These are phyloP conservation scores for Phrynosoma blainvillii DNA, from an alignment of 2,113 vertebrate species.

Conservation along the genomic window DNA sequence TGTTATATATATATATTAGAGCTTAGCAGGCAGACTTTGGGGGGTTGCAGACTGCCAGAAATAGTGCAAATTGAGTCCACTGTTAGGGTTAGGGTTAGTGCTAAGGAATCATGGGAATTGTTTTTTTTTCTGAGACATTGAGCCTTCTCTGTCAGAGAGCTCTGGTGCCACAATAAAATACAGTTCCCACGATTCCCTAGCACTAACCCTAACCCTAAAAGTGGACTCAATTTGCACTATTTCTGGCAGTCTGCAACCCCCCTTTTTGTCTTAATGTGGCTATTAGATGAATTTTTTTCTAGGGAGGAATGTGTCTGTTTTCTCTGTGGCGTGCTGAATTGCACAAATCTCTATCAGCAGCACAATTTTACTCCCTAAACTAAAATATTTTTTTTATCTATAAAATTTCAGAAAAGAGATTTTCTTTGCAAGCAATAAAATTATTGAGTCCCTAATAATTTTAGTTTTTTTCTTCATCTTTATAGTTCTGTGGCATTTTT, in stretches of 20 bases:
- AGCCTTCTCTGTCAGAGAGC: too few relatives aligned
- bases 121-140: too few relatives aligned
- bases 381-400: background rate
- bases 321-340: background rate
- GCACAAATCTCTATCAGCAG: background rate
- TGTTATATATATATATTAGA: background rate
- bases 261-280: background rate
- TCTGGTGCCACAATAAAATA: too few relatives aligned
- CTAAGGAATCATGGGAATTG: too few relatives aligned
- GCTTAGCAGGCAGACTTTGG: background rate
- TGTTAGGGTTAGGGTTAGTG: too few relatives aligned
- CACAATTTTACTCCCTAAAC: background rate
- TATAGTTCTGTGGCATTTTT: background rate
- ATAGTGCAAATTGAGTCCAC: too few relatives aligned
- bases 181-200: too few relatives aligned
- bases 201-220: too few relatives aligned
- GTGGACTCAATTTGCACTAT: too few relatives aligned
- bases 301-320: background rate
- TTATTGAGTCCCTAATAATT: background rate
- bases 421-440: background rate
- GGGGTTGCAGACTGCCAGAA: too few relatives aligned
- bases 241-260: too few relatives aligned
- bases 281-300: background rate
- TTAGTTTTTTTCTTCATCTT: background rate
- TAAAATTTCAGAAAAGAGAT: background rate